phyloP scores from a whole-genome alignment of 37 sponge, comb jelly and placozoan species.

The Aplysina aerophoba region DNA sequence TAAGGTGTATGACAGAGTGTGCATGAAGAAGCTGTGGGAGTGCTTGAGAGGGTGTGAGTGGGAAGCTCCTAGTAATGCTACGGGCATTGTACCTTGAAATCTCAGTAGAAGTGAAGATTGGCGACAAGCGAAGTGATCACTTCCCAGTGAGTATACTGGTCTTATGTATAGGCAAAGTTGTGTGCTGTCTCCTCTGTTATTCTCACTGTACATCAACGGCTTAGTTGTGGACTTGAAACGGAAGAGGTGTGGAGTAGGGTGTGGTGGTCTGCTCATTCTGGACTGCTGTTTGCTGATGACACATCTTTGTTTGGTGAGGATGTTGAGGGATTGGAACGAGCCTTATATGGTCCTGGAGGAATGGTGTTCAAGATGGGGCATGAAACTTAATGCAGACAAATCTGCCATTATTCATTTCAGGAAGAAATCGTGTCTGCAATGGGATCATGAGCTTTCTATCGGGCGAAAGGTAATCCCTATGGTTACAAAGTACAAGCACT shows the following conservation, averaged over 20 bases:
- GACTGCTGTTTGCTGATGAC: conserved; percentile 4
- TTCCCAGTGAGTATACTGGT: not conserved
- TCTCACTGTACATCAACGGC: conserved; percentile 13
- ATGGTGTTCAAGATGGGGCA: no score
- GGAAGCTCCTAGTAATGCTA: not conserved
- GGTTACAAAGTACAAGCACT: no score
- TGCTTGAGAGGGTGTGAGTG: not conserved
- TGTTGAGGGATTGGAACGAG: not conserved
- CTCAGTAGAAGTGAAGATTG: not conserved
- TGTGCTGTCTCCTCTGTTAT: conserved; percentile 10
- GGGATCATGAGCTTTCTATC: no score
- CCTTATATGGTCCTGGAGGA: not conserved
- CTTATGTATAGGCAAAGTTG: not conserved
- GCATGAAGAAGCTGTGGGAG: conserved; percentile 7
- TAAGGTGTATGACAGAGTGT: conserved; percentile 8
- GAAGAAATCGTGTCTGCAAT: no score
- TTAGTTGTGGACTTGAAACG: conserved; percentile 6
- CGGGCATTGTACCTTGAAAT: not conserved
- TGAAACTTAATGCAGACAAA: no score
- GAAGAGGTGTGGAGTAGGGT: not conserved
- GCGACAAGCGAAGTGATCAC: not conserved
- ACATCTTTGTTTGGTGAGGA: not conserved
- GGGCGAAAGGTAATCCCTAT: no score
- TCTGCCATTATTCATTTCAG: no score
- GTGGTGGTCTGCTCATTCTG: not conserved